phyloP scores from a whole-genome alignment of 92 coral and sea anemone species.

The Heliopora coerulea region DNA sequence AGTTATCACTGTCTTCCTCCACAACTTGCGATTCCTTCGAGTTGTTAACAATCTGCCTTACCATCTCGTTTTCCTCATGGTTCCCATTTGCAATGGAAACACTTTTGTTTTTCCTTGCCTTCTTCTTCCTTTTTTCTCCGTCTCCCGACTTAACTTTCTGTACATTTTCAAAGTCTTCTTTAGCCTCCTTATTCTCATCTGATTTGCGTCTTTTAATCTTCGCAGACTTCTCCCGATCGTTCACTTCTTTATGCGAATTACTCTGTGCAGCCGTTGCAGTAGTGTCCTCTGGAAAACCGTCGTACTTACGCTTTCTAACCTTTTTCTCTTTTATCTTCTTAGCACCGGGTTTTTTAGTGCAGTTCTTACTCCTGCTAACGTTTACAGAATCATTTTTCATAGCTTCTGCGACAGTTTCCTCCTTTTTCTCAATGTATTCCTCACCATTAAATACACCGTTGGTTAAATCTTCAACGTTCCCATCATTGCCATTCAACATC shows the following conservation, averaged over 20 bases:
- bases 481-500: background rate
- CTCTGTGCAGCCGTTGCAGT: background rate
- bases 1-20: background rate
- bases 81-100: background rate
- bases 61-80: background rate
- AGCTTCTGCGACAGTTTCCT: background rate
- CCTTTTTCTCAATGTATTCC: background rate
- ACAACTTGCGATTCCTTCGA: background rate
- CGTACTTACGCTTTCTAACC: conserved; percentile 6
- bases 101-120: conserved; percentile 8
- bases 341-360: too few relatives aligned
- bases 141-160: background rate
- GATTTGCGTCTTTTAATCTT: conserved; percentile 7
- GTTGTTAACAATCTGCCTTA: background rate
- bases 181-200: background rate
- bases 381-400: background rate
- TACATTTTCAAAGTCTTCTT: background rate
- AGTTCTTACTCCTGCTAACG: background rate
- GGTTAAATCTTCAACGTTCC: background rate
- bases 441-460: background rate
- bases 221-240: background rate
- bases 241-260: background rate
- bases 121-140: conserved; percentile 6
- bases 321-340: background rate
- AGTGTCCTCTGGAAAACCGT: background rate